These are phyloP conservation scores for Meles meles DNA, from an alignment of 2,113 vertebrate species.

Conservation along the genomic window DNA sequence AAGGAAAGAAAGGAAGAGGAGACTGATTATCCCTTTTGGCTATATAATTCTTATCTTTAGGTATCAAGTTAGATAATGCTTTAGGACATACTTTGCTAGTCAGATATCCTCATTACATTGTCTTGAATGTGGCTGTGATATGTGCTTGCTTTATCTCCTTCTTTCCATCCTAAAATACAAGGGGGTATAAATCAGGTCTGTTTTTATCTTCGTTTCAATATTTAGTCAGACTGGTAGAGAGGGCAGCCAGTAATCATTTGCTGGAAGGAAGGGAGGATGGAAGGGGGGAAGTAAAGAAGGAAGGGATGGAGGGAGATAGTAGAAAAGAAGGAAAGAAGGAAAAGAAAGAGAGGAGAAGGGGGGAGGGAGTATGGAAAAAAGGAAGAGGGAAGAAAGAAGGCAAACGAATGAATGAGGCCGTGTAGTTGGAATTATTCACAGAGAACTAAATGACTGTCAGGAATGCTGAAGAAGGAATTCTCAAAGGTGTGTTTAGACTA, in stretches of 20 bases:
- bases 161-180: background rate
- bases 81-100: background rate
- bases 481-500: background rate
- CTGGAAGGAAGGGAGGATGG: background rate
- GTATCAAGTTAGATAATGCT: background rate
- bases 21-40: background rate
- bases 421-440: background rate
- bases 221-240: background rate
- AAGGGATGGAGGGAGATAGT: fast-evolving
- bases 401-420: background rate
- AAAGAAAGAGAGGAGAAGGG: background rate
- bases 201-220: background rate
- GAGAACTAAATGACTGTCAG: background rate
- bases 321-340: background rate
- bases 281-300: fast-evolving
- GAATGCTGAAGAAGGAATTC: background rate
- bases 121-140: background rate
- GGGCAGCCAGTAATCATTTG: background rate
- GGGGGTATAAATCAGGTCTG: background rate
- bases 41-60: background rate
- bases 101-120: background rate
- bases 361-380: background rate
- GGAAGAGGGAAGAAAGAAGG: background rate
- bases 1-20: fast-evolving
- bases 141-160: background rate